Evolutionary conservation across 2,113 vertebrate species (phyloP).

Genomic region (Gambusia holbrooki): DNA sequence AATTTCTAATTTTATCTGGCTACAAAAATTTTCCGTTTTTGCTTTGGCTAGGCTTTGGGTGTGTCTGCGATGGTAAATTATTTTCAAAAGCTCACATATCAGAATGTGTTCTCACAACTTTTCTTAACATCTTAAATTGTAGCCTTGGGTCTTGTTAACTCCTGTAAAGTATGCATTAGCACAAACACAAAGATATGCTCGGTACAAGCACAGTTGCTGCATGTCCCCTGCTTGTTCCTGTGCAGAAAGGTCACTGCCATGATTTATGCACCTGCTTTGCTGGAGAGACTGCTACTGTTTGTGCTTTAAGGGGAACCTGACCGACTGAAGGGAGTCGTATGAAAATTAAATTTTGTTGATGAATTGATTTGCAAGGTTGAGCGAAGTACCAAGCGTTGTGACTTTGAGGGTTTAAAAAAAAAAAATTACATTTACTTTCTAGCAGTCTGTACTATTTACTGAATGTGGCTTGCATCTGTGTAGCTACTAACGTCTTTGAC

Average conservation of each 20-base stretch:
- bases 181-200: conserved; percentile 7
- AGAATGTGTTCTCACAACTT: background rate
- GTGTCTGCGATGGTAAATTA: background rate
- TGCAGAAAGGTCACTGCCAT: conserved; percentile 65
- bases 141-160: conserved; percentile 17
- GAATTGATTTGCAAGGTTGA: conserved; percentile 67
- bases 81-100: background rate
- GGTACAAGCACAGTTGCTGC: conserved; percentile 39
- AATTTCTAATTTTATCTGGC: background rate
- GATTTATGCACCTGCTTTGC: conserved; percentile 74
- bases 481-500: conserved; percentile 19
- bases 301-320: conserved; percentile 65
- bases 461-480: background rate
- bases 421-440: background rate
- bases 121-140: conserved; percentile 6
- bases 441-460: background rate
- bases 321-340: conserved; percentile 54
- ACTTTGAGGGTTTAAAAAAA: conserved; percentile 17
- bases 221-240: conserved; percentile 51
- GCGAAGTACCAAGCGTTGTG: conserved; percentile 18
- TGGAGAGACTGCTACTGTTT: conserved; percentile 57
- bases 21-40: background rate
- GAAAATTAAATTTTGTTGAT: conserved; percentile 60
- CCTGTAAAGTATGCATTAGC: background rate
- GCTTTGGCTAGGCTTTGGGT: background rate